Percentiles rank a stretch among this genome's conserved stretches.
phyloP scores from a whole-genome alignment of 2,113 vertebrate genomes.

The Pseudolaguvia tuberculata region DNA sequence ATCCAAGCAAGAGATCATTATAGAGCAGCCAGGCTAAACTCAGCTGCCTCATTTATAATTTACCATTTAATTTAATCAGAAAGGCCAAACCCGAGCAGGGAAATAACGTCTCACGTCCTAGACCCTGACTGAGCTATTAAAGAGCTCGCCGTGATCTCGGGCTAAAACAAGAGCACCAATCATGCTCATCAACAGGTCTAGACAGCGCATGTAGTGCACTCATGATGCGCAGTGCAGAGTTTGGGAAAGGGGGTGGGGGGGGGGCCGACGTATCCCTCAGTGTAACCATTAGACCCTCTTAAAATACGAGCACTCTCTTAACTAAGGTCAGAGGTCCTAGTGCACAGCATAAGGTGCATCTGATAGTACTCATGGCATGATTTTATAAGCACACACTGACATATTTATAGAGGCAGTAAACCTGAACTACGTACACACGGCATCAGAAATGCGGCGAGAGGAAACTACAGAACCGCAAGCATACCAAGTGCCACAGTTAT shows the following conservation, averaged over 20 bases:
- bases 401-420: conserved; percentile 68
- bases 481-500: conserved; percentile 56
- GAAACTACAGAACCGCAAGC: conserved; percentile 51
- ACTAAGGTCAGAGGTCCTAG: conserved; percentile 17
- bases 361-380: conserved; percentile 27
- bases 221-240: background rate
- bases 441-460: conserved; percentile 58
- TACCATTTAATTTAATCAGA: conserved; percentile 60
- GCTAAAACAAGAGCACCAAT: conserved; percentile 28
- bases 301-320: conserved; percentile 14
- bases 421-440: conserved; percentile 57
- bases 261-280: background rate
- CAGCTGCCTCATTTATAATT: conserved; percentile 61
- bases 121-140: conserved; percentile 49
- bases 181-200: conserved; percentile 38
- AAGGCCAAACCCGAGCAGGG: conserved; percentile 47
- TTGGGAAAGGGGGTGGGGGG: background rate
- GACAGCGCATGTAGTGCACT: conserved; percentile 29
- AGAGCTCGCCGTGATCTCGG: conserved; percentile 48
- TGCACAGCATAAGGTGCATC: conserved; percentile 9
- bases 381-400: conserved; percentile 52
- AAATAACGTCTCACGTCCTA: conserved; percentile 43
- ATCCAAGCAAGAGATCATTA: conserved; percentile 62
- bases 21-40: conserved; percentile 53
- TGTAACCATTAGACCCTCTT: conserved; percentile 26